A percentile compares a stretch with the other conserved stretches of the same genome.
These are phyloP conservation scores for Limnephilus lunatus DNA, from an alignment of 2,888 invertebrate species.

Conservation along the genomic window DNA sequence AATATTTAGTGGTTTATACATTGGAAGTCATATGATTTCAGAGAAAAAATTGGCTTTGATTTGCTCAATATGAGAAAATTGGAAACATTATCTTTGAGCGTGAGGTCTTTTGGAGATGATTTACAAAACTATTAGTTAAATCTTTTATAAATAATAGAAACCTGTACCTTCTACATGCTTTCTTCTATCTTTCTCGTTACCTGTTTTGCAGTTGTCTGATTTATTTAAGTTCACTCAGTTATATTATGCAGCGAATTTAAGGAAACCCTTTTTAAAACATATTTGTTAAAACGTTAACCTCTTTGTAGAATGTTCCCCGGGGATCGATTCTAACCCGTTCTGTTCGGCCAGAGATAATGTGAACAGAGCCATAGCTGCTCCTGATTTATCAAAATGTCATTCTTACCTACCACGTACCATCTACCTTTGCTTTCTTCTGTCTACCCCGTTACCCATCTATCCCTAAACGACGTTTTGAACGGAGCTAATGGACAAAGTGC, in stretches of 20 bases:
- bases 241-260: too few relatives aligned
- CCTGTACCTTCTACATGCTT: neutral
- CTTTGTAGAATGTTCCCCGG: neutral
- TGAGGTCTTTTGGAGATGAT: too few relatives aligned
- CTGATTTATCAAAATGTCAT: neutral
- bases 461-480: neutral
- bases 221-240: neutral
- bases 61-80: too few relatives aligned
- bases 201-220: neutral
- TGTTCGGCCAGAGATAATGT: neutral
- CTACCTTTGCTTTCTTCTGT: neutral
- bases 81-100: too few relatives aligned
- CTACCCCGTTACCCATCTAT: neutral
- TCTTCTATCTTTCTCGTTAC: neutral
- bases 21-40: too few relatives aligned
- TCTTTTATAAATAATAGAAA: too few relatives aligned
- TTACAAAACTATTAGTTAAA: too few relatives aligned
- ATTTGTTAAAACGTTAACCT: neutral
- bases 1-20: too few relatives aligned
- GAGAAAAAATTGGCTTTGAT: too few relatives aligned
- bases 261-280: too few relatives aligned
- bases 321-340: constrained; percentile 24
- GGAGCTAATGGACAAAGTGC: neutral
- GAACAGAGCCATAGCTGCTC: neutral
- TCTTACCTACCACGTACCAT: neutral